Evolutionary conservation across 2,888 invertebrate genomes (phyloP).

Genomic region (Drosophila lutescens): DNA sequence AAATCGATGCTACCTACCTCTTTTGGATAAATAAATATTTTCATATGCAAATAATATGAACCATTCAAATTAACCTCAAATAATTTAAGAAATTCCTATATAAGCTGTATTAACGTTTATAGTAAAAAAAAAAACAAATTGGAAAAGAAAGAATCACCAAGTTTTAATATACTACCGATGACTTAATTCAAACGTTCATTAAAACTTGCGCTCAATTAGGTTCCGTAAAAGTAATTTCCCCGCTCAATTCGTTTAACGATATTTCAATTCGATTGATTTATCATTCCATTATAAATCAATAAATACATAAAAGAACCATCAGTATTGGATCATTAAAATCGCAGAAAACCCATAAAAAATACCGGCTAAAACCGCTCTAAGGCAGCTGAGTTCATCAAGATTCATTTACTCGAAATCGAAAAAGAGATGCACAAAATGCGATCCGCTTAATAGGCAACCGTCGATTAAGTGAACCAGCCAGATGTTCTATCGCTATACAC

Average conservation of each 20-base stretch:
- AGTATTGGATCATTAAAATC: conserved; percentile 14
- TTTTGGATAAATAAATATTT: no score
- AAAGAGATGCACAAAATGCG: conserved; percentile 37
- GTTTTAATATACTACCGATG: conserved; percentile 12
- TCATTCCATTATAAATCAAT: conserved; percentile 30
- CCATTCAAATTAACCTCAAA: no score
- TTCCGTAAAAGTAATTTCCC: conserved; percentile 16
- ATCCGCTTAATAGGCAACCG: conserved; percentile 43
- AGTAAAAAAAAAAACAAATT: no score
- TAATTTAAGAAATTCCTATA: no score
- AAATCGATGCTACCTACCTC: no score
- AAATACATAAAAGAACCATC: conserved; percentile 19
- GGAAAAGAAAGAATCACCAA: no score
- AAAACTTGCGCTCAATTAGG: conserved; percentile 5
- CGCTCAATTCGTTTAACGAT: conserved; percentile 2
- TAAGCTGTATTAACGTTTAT: no score
- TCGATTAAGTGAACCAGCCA: conserved; percentile 42
- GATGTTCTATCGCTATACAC: conserved; percentile 29
- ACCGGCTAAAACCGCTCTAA: conserved; percentile 30
- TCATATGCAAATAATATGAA: no score
- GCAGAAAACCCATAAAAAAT: background rate
- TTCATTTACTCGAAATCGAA: conserved; percentile 29
- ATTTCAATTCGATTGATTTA: conserved; percentile 15
- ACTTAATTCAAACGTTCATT: conserved; percentile 2
- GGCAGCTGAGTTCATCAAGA: conserved; percentile 45